These are phyloP conservation scores for Hephaestus fuliginosus DNA, from an alignment of 2,797 vertebrate genomes.

Conservation along the genomic window DNA sequence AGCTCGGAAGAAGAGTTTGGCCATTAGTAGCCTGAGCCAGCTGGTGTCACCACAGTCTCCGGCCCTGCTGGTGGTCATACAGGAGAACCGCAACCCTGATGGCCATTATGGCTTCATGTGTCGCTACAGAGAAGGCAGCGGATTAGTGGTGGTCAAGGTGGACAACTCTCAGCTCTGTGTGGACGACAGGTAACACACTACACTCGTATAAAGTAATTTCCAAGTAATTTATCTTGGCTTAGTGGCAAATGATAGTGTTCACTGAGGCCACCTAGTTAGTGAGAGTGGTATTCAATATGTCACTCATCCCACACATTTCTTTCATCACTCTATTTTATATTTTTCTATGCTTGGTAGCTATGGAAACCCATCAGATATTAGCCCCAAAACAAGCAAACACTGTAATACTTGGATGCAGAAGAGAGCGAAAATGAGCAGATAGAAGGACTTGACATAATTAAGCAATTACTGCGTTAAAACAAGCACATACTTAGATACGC, in stretches of 20 bases:
- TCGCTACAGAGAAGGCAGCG: constrained; percentile 61
- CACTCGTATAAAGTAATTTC: not conserved
- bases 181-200: constrained; percentile 80
- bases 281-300: constrained; percentile 21
- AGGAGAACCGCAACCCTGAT: constrained; percentile 66
- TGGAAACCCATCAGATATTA: constrained; percentile 54
- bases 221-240: not conserved
- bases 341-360: constrained; percentile 46
- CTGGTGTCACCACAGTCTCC: constrained; percentile 82
- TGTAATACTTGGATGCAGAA: constrained; percentile 62
- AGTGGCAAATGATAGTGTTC: constrained; percentile 19
- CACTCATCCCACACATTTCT: constrained; percentile 42
- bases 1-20: constrained; percentile 51
- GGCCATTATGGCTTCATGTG: constrained; percentile 79
- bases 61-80: constrained; percentile 79
- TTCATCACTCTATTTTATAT: constrained; percentile 34
- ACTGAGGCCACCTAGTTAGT: constrained; percentile 21
- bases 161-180: constrained; percentile 73
- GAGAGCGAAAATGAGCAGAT: constrained; percentile 57
- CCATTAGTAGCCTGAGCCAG: constrained; percentile 75
- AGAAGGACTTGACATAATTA: constrained; percentile 49
- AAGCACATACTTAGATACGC: constrained; percentile 40
- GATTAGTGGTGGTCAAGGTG: constrained; percentile 75
- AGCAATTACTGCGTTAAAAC: constrained; percentile 54
- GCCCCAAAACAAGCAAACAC: constrained; percentile 58